phyloP scores from a whole-genome alignment of 2,113 vertebrate species.

The Anthoscopus minutus region DNA sequence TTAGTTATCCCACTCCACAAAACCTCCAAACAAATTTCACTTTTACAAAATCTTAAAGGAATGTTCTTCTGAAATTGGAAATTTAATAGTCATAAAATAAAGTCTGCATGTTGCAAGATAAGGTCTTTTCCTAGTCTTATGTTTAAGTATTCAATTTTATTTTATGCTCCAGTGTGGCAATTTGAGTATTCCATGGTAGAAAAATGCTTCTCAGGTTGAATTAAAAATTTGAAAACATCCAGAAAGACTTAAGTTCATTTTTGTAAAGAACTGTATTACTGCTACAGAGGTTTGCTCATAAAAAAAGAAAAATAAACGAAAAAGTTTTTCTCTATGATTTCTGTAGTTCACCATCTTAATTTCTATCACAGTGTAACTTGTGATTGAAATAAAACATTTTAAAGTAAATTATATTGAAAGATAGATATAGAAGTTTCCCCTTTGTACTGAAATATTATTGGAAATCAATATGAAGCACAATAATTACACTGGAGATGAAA shows the following conservation, averaged over 20 bases:
- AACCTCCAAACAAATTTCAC: background rate
- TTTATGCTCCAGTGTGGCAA: background rate
- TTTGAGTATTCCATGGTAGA: background rate
- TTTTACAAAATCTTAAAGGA: background rate
- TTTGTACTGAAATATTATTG: background rate
- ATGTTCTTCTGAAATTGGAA: background rate
- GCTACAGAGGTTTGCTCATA: accelerated
- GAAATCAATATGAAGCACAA: background rate
- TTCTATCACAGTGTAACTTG: background rate
- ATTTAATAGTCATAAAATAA: background rate
- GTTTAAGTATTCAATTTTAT: background rate
- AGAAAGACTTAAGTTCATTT: background rate
- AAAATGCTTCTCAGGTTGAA: background rate
- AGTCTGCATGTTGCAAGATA: background rate
- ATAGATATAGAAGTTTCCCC: background rate
- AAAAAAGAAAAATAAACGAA: background rate
- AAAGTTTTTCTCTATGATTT: background rate
- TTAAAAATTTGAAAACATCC: background rate
- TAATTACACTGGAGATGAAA: background rate
- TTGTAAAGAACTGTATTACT: background rate
- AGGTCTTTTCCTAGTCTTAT: background rate
- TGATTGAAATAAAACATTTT: background rate
- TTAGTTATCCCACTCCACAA: background rate
- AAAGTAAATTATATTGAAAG: background rate
- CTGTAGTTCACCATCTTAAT: background rate